phyloP scores from a whole-genome alignment of 2,797 vertebrate species.

The Arctocebus calabarensis region DNA sequence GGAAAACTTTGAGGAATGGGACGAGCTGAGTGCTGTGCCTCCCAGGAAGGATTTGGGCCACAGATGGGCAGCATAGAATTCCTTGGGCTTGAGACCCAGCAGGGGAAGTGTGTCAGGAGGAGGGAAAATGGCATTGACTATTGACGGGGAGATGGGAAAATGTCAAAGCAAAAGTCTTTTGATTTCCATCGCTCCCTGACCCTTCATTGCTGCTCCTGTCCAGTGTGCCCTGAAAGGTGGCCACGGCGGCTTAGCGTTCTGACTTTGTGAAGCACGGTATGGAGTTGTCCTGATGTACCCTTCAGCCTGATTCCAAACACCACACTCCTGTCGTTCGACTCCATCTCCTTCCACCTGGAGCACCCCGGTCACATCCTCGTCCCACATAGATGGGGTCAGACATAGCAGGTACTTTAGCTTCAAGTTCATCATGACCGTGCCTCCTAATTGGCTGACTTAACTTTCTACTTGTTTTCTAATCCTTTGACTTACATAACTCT shows the following conservation, averaged over 20 bases:
- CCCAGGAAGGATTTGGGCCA: neutral
- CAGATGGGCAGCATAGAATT: neutral
- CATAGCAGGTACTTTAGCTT: neutral
- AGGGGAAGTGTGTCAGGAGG: neutral
- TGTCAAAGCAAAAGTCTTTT: neutral
- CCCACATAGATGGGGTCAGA: neutral
- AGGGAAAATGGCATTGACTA: neutral
- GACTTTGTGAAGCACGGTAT: too few relatives aligned
- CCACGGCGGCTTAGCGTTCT: neutral
- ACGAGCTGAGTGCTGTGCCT: neutral
- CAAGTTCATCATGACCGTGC: neutral
- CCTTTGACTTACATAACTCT: neutral
- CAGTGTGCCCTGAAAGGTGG: neutral
- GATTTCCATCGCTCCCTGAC: neutral
- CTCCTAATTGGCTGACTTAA: neutral
- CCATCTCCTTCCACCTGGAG: neutral
- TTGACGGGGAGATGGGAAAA: neutral
- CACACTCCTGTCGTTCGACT: neutral
- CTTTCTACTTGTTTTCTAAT: neutral
- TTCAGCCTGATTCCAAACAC: neutral
- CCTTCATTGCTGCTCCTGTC: neutral
- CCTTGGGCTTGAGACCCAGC: neutral
- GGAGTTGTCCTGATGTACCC: neutral
- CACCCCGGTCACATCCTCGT: neutral
- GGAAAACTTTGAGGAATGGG: neutral